phyloP scores from a whole-genome alignment of 2,797 vertebrate species.

The Kryptopterus vitreolus region DNA sequence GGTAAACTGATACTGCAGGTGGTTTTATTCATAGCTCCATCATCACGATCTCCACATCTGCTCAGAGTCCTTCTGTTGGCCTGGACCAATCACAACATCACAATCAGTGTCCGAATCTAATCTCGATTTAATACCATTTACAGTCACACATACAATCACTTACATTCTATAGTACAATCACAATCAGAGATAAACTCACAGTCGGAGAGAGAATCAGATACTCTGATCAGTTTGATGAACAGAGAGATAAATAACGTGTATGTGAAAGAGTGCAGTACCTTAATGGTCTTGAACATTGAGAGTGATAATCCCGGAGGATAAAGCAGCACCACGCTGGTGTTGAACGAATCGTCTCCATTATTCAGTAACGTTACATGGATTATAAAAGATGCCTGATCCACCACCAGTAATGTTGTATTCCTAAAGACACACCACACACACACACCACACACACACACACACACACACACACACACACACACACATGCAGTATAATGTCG shows the following conservation, averaged over 20 bases:
- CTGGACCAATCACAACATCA: neutral
- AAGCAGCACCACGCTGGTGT: conserved; percentile 70
- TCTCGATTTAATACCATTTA: too few relatives aligned
- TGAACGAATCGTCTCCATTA: conserved; percentile 71
- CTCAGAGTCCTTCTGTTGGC: too few relatives aligned
- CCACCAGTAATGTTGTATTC: conserved; percentile 62
- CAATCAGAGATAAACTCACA: neutral
- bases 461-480: neutral
- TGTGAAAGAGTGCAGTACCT: conserved; percentile 54
- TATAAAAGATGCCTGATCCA: conserved; percentile 61
- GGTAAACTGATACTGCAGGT: conserved; percentile 62
- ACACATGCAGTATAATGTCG: too few relatives aligned
- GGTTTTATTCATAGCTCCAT: conserved; percentile 51
- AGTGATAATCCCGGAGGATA: conserved; percentile 72
- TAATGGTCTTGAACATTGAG: conserved; percentile 58
- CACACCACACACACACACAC: conserved; percentile 15
- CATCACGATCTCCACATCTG: conserved; percentile 54
- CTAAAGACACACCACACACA: conserved; percentile 51
- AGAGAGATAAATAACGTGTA: neutral
- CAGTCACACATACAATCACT: conserved; percentile 54
- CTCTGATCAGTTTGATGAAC: neutral
- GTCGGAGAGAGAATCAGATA: neutral
- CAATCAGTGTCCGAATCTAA: neutral
- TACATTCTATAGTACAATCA: neutral
- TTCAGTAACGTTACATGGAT: conserved; percentile 64